Evolutionary conservation across 2,113 vertebrate species (phyloP).

Genomic region (Hiodon alosoides): DNA sequence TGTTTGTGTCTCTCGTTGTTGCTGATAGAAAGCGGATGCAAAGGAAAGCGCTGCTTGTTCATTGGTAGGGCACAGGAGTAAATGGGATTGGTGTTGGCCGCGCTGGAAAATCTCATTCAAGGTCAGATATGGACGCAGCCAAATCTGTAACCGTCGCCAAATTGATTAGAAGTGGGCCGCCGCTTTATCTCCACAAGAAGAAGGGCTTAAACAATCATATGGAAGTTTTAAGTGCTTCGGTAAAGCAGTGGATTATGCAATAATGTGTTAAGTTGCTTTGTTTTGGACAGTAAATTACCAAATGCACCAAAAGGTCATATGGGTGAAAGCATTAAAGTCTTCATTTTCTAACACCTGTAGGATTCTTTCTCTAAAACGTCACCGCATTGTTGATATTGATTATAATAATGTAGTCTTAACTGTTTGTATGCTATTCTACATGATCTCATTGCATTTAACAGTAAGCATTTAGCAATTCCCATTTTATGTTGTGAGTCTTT

Average conservation of each 20-base stretch:
- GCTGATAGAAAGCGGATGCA: background rate
- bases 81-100: background rate
- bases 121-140: background rate
- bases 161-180: constrained; percentile 9
- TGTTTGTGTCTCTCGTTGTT: too few relatives aligned
- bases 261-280: background rate
- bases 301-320: too few relatives aligned
- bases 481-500: background rate
- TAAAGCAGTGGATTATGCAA: background rate
- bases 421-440: too few relatives aligned
- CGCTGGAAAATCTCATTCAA: constrained; percentile 6
- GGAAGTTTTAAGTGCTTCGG: background rate
- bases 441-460: too few relatives aligned
- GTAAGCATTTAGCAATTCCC: too few relatives aligned
- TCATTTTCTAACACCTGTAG: too few relatives aligned
- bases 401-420: too few relatives aligned
- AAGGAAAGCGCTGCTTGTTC: background rate
- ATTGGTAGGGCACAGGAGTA: background rate
- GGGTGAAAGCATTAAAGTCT: too few relatives aligned
- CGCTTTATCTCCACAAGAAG: constrained; percentile 3
- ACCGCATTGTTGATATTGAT: too few relatives aligned
- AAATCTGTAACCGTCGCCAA: background rate
- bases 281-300: background rate
- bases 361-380: too few relatives aligned
- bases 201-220: background rate